phyloP scores from a whole-genome alignment of 1,140 invertebrate genomes.

The Stegodyphus mimosarum region DNA sequence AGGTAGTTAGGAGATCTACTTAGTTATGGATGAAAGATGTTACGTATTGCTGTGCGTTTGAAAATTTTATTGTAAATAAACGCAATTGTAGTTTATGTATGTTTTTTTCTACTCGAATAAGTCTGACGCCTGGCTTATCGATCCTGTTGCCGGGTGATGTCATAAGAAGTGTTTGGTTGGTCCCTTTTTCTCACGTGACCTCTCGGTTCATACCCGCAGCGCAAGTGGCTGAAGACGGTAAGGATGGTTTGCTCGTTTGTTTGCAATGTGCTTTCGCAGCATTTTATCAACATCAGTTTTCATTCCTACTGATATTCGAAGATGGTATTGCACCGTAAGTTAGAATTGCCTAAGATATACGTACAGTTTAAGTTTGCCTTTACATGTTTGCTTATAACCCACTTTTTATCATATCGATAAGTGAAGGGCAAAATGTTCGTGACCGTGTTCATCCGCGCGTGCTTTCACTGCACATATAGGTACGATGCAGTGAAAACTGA shows the following conservation, averaged over 20 bases:
- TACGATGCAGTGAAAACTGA: no score
- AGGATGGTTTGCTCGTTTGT: neutral
- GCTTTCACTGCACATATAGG: no score
- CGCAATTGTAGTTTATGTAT: no score
- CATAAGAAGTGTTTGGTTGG: neutral
- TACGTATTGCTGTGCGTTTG: no score
- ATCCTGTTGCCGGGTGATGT: neutral
- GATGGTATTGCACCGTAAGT: neutral
- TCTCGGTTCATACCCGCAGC: neutral
- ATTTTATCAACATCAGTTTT: neutral
- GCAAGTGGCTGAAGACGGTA: neutral
- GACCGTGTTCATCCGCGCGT: no score
- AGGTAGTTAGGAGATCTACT: no score
- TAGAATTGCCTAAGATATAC: neutral
- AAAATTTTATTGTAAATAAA: no score
- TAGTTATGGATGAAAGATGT: no score
- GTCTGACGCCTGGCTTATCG: neutral
- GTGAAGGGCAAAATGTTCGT: no score
- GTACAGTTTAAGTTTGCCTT: no score
- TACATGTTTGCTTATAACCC: no score
- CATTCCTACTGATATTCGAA: neutral
- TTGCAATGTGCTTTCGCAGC: neutral
- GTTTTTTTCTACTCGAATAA: neutral
- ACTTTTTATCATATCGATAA: no score
- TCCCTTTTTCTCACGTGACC: neutral